Evolutionary conservation across 1,140 invertebrate species (phyloP).

Genomic region (Eumeta japonica): DNA sequence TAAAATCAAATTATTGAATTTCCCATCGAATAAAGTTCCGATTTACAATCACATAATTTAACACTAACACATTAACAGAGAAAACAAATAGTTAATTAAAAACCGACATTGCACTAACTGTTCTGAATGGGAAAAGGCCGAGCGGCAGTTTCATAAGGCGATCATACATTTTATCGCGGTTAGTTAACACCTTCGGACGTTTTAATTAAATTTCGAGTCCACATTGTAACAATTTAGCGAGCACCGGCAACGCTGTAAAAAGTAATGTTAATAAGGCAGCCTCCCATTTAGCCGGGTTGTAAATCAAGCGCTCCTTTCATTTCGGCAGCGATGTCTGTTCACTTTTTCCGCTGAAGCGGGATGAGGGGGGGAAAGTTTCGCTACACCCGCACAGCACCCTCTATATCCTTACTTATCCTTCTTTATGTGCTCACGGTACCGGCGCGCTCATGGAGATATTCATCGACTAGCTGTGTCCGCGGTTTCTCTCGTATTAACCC

Average conservation of each 20-base stretch:
- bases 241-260: conserved; percentile 45
- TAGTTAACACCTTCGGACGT: conserved; percentile 33
- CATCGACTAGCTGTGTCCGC: no score
- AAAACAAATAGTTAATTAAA: no score
- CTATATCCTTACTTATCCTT: no score
- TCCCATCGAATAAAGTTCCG: no score
- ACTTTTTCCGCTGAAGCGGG: conserved; percentile 48
- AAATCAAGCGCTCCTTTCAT: conserved; percentile 51
- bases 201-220: conserved; percentile 53
- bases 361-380: no score
- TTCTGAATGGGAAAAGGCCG: conserved; percentile 2
- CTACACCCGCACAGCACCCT: no score
- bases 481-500: no score
- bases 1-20: no score
- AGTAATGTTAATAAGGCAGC: conserved; percentile 49
- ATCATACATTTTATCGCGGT: conserved; percentile 17
- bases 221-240: conserved; percentile 48
- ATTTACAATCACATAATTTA: no score
- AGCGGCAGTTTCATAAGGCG: conserved; percentile 9
- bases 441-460: no score
- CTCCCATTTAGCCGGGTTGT: conserved; percentile 31
- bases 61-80: no score
- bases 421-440: no score
- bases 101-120: background rate
- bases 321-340: conserved; percentile 41